phyloP scores from a whole-genome alignment of 2,797 vertebrate genomes.

The Rhinichthys osculus region DNA sequence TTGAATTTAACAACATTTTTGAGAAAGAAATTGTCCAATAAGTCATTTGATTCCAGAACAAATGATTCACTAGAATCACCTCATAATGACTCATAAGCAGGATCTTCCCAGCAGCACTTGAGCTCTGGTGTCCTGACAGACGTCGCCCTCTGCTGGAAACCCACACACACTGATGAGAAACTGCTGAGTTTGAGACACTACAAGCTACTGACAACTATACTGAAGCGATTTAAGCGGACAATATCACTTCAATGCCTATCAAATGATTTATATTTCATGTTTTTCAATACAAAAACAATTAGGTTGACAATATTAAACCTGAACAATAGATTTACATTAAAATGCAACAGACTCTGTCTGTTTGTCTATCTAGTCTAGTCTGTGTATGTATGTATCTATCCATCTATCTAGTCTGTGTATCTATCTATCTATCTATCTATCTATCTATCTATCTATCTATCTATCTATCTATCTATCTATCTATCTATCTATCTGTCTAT shows the following conservation, averaged over 20 bases:
- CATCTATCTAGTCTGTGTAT: too few relatives aligned
- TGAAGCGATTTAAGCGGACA: too few relatives aligned
- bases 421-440: too few relatives aligned
- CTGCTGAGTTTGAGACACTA: too few relatives aligned
- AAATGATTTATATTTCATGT: background rate
- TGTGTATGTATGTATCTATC: too few relatives aligned
- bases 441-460: too few relatives aligned
- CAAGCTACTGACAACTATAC: too few relatives aligned
- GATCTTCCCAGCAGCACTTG: background rate
- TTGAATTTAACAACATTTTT: background rate
- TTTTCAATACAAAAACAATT: background rate
- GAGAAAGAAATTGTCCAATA: background rate
- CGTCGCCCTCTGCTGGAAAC: background rate
- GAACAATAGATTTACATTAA: background rate
- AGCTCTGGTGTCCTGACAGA: background rate
- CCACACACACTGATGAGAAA: background rate
- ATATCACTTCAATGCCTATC: background rate
- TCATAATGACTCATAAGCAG: background rate
- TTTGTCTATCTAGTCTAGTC: too few relatives aligned
- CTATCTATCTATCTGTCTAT: too few relatives aligned
- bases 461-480: too few relatives aligned
- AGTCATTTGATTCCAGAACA: background rate
- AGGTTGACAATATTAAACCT: background rate
- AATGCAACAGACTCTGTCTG: too few relatives aligned
- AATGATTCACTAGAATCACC: background rate